phyloP scores from a whole-genome alignment of 1,140 invertebrate genomes.

The Lithobius niger region DNA sequence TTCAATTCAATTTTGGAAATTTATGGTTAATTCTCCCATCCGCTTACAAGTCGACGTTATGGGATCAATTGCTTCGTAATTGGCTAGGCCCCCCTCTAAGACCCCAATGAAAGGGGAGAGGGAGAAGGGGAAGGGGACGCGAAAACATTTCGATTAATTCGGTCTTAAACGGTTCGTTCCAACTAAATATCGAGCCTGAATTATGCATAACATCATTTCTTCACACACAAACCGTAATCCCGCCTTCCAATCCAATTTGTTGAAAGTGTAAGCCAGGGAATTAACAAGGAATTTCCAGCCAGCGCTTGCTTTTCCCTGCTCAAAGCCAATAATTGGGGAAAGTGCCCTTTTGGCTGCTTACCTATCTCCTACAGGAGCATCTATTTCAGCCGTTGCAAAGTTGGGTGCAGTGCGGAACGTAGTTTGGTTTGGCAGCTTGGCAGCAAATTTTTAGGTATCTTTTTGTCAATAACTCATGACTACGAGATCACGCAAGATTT shows the following conservation, averaged over 20 bases:
- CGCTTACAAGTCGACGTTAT: not conserved
- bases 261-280: not conserved
- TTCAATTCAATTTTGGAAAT: slow-evolving; percentile 5
- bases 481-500: too few relatives aligned
- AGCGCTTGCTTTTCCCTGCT: too few relatives aligned
- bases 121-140: not conserved
- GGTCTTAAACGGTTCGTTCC: not conserved
- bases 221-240: not conserved
- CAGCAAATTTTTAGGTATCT: too few relatives aligned
- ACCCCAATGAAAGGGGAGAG: too few relatives aligned
- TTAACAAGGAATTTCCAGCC: not conserved
- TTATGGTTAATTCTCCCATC: not conserved
- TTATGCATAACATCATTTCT: not conserved
- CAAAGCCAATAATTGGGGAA: too few relatives aligned
- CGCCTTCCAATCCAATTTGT: not conserved
- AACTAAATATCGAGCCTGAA: slow-evolving; percentile 1
- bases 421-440: too few relatives aligned
- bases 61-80: slow-evolving; percentile 1
- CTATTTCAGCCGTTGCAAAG: too few relatives aligned
- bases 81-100: slow-evolving; percentile 1
- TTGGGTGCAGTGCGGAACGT: too few relatives aligned
- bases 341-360: too few relatives aligned
- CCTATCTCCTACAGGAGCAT: too few relatives aligned
- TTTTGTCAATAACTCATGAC: too few relatives aligned
- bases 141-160: slow-evolving; percentile 3